These are phyloP conservation scores for Ophthalmolycus amberensis DNA, from an alignment of 2,113 vertebrate species.

Conservation along the genomic window DNA sequence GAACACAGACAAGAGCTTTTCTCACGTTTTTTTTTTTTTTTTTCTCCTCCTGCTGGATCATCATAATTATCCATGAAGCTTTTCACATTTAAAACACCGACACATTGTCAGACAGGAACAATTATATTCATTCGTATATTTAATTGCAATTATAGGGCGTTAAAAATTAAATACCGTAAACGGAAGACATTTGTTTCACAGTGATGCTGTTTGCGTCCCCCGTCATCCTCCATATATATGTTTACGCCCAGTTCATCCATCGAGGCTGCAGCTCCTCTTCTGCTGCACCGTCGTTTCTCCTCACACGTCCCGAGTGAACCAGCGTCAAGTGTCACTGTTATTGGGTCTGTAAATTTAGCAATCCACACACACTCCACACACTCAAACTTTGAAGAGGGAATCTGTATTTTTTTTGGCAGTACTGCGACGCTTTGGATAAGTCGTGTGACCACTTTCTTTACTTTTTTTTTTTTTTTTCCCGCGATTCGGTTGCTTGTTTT, in stretches of 20 bases:
- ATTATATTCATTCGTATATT: background rate
- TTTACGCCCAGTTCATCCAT: background rate
- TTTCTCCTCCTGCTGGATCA: constrained; percentile 22
- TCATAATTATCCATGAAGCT: background rate
- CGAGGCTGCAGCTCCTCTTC: background rate
- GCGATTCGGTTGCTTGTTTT: constrained; percentile 18
- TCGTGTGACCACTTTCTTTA: constrained; percentile 17
- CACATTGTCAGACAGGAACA: background rate
- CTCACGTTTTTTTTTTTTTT: constrained; percentile 18
- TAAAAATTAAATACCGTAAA: background rate
- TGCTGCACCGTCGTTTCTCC: background rate
- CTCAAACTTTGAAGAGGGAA: constrained; percentile 9
- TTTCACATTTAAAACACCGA: constrained; percentile 7
- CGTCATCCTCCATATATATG: background rate
- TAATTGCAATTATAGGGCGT: background rate
- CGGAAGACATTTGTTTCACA: background rate
- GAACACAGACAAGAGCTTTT: background rate
- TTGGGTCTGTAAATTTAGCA: background rate
- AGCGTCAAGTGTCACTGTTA: background rate
- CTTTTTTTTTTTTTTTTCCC: background rate
- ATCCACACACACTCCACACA: background rate
- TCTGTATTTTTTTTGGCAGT: constrained; percentile 23
- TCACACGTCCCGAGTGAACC: background rate
- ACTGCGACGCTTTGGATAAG: constrained; percentile 18
- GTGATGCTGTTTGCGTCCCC: background rate